These are phyloP conservation scores for Pholis gunnellus DNA, from an alignment of 2,113 vertebrate genomes.

Conservation along the genomic window DNA sequence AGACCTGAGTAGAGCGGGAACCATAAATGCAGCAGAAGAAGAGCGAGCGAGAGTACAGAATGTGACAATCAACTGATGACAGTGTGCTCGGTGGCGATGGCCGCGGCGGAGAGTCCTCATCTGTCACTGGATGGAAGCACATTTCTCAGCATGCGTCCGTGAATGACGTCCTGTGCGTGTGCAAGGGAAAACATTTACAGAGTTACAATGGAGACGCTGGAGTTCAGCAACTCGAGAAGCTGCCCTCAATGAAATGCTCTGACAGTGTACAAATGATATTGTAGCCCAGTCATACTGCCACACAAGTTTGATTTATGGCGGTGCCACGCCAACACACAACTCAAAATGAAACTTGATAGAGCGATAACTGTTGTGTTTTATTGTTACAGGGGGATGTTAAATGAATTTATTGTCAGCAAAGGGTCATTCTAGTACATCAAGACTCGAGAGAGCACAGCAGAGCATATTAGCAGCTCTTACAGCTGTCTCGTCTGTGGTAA, in stretches of 20 bases:
- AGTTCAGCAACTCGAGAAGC: slow-evolving; percentile 6
- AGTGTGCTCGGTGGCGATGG: not conserved
- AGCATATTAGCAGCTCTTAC: not conserved
- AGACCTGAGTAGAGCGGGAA: not conserved
- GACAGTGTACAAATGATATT: slow-evolving; percentile 37
- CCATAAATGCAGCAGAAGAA: not conserved
- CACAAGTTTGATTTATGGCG: slow-evolving; percentile 43
- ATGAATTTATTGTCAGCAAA: slow-evolving; percentile 28
- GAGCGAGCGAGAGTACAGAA: not conserved
- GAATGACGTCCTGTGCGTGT: slow-evolving; percentile 6
- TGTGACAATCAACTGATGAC: not conserved
- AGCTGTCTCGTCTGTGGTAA: slow-evolving; percentile 7
- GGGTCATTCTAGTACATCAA: slow-evolving; percentile 21
- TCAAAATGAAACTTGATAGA: slow-evolving; percentile 45
- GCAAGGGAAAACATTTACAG: slow-evolving; percentile 27
- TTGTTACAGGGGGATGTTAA: slow-evolving; percentile 34
- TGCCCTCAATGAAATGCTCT: slow-evolving; percentile 12
- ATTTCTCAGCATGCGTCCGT: not conserved
- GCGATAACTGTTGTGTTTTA: slow-evolving; percentile 48
- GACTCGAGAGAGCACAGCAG: not conserved
- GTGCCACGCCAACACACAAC: slow-evolving; percentile 18
- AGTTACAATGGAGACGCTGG: slow-evolving; percentile 44
- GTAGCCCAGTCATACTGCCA: slow-evolving; percentile 1
- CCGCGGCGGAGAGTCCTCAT: slow-evolving; percentile 11
- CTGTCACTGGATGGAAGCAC: slow-evolving; percentile 22